phyloP scores from a whole-genome alignment of 1,140 invertebrate species.

The Telenomus remus region DNA sequence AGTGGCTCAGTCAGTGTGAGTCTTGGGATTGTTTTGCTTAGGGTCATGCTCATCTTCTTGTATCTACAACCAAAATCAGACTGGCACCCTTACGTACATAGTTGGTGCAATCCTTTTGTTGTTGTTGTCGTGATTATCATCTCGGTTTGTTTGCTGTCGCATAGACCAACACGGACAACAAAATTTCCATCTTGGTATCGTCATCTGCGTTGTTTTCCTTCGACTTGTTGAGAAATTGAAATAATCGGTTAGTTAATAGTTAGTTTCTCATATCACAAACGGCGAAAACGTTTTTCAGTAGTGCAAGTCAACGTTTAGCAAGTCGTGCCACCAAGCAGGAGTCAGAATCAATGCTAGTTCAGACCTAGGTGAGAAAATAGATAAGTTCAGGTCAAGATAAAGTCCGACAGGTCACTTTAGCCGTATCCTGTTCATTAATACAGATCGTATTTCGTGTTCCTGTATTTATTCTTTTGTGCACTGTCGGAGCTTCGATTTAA shows the following conservation, averaged over 20 bases:
- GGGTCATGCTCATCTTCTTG: conserved; percentile 51
- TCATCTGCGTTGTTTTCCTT: conserved; percentile 5
- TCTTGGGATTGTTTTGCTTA: conserved; percentile 38
- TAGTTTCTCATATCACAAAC: too few species aligned
- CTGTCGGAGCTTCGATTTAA: background rate
- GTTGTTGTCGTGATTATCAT: conserved; percentile 32
- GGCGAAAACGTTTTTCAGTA: too few species aligned
- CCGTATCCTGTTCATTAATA: background rate
- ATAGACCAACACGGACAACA: conserved; percentile 11
- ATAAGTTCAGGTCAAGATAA: background rate
- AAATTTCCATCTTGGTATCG: conserved; percentile 5
- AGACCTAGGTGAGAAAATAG: background rate
- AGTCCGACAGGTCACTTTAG: background rate
- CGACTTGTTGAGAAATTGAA: too few species aligned
- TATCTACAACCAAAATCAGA: conserved; percentile 44
- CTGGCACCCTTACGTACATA: conserved; percentile 36
- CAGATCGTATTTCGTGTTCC: background rate
- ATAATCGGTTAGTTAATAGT: background rate
- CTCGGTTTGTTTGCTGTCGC: conserved; percentile 53
- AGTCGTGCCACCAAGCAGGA: too few species aligned
- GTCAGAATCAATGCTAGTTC: too few species aligned
- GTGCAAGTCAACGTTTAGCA: too few species aligned
- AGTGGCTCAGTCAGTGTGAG: too few species aligned
- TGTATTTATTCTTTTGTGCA: background rate
- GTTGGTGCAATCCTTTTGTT: conserved; percentile 13